These are phyloP conservation scores for Poecilia gillii DNA, from an alignment of 2,797 vertebrate genomes.

Conservation along the genomic window DNA sequence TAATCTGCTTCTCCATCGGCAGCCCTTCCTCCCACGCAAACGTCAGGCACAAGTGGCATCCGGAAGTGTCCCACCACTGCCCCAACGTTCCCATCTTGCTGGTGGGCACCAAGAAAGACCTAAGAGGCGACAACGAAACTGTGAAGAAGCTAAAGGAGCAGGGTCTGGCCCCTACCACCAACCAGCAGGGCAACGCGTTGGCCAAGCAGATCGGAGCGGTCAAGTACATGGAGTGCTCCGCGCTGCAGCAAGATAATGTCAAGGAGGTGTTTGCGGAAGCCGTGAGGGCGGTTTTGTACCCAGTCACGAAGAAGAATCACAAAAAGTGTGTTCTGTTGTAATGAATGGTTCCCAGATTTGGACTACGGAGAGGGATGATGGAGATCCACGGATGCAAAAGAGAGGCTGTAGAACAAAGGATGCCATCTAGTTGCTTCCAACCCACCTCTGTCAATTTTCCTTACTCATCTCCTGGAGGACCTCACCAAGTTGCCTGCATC, in stretches of 20 bases:
- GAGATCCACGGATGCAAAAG: conserved; percentile 63
- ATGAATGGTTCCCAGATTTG: conserved; percentile 63
- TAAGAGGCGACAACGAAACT: conserved; percentile 87
- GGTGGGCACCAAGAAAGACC: conserved; percentile 93
- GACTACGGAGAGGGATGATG: conserved; percentile 64
- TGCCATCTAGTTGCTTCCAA: conserved; percentile 44
- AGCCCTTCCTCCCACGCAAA: conserved; percentile 94
- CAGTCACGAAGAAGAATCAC: conserved; percentile 89
- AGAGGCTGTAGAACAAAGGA: conserved; percentile 56
- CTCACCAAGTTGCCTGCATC: conserved; percentile 67
- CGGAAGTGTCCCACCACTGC: conserved; percentile 93
- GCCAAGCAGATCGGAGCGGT: conserved; percentile 93
- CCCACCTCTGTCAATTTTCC: conserved; percentile 56
- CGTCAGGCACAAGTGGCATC: conserved; percentile 95
- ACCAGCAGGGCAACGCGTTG: conserved; percentile 89
- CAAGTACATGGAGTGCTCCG: conserved; percentile 95
- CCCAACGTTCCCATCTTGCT: conserved; percentile 91
- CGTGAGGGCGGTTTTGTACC: conserved; percentile 91
- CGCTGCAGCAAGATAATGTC: conserved; percentile 90
- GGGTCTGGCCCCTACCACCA: conserved; percentile 87
- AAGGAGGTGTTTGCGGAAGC: conserved; percentile 92
- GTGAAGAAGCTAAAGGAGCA: conserved; percentile 96
- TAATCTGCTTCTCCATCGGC: conserved; percentile 94
- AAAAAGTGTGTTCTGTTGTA: conserved; percentile 93
- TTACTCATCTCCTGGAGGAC: conserved; percentile 68